Percentiles rank a stretch among this genome's conserved stretches.
Evolutionary conservation across 2,888 invertebrate species (phyloP).

Genomic region (Schizotus pectinicornis): DNA sequence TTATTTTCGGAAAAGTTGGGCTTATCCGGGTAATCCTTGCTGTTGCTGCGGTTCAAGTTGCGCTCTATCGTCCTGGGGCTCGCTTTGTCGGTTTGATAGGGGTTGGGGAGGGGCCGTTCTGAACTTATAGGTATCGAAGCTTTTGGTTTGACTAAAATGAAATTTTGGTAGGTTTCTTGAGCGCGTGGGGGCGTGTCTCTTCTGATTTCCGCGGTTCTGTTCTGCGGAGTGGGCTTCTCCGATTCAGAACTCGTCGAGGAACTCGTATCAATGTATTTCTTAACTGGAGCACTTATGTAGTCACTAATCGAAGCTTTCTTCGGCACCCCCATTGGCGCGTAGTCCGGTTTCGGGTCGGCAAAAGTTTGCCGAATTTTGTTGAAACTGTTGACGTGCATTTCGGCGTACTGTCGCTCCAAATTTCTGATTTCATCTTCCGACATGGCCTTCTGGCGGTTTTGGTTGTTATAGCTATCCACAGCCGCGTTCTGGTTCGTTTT

Average conservation of each 20-base stretch:
- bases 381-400: constrained; percentile 50
- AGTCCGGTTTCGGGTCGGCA: constrained; percentile 39
- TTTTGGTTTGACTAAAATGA: constrained; percentile 55
- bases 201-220: constrained; percentile 10
- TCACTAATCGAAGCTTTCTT: constrained; percentile 37
- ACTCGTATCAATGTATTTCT: constrained; percentile 54
- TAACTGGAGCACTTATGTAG: constrained; percentile 43
- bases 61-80: constrained; percentile 36
- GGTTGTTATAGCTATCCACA: constrained; percentile 4
- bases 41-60: constrained; percentile 21
- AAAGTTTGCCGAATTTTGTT: constrained; percentile 47
- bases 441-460: constrained; percentile 25
- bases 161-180: constrained; percentile 50
- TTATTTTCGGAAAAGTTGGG: constrained; percentile 3
- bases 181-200: constrained; percentile 50
- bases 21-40: constrained; percentile 24
- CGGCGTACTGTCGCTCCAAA: constrained; percentile 46
- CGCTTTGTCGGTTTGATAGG: constrained; percentile 44
- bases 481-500: constrained; percentile 24
- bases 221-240: constrained; percentile 41
- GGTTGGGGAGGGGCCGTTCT: constrained; percentile 54
- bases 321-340: constrained; percentile 47
- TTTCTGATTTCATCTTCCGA: constrained; percentile 36
- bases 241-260: constrained; percentile 56
- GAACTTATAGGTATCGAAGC: constrained; percentile 55